A percentile compares a stretch with the other conserved stretches of the same genome.
Conservation (phyloP, 2,113 vertebrate genomes). For the Ammodytes dubius region DNA sequence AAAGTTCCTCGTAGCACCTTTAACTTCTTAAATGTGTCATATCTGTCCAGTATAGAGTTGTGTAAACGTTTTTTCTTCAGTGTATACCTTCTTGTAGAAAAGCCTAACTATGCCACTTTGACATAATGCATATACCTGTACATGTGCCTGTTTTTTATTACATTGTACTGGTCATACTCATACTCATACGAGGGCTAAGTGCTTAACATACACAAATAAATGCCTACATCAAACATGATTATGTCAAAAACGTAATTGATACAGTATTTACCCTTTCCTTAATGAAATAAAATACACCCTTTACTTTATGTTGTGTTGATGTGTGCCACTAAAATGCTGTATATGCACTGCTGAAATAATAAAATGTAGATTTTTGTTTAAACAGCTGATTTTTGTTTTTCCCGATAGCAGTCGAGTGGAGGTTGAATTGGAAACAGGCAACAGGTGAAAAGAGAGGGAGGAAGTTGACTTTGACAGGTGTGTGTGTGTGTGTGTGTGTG, state of each 20-base stretch:
- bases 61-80: slow-evolving; percentile 13
- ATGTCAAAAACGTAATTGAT: slow-evolving; percentile 39
- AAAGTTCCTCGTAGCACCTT: too few species aligned
- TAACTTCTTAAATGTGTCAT: slow-evolving; percentile 35
- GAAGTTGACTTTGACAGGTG: slow-evolving; percentile 6
- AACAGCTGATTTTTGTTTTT: slow-evolving; percentile 63
- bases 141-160: slow-evolving; percentile 42
- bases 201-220: slow-evolving; percentile 24
- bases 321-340: slow-evolving; percentile 67
- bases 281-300: slow-evolving; percentile 17
- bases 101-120: slow-evolving; percentile 17
- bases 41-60: not conserved
- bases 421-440: slow-evolving; percentile 33
- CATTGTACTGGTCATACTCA: slow-evolving; percentile 49
- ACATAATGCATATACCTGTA: slow-evolving; percentile 11
- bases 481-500: not conserved
- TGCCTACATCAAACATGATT: slow-evolving; percentile 26
- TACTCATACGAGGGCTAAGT: slow-evolving; percentile 39
- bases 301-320: slow-evolving; percentile 39
- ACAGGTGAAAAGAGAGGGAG: slow-evolving; percentile 19
- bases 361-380: slow-evolving; percentile 75
- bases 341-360: slow-evolving; percentile 74
- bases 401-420: slow-evolving; percentile 1
- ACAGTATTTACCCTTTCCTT: slow-evolving; percentile 21
- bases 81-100: slow-evolving; percentile 39